Conservation (phyloP, 1,140 invertebrate genomes). For the Drosophila rhopaloa region DNA sequence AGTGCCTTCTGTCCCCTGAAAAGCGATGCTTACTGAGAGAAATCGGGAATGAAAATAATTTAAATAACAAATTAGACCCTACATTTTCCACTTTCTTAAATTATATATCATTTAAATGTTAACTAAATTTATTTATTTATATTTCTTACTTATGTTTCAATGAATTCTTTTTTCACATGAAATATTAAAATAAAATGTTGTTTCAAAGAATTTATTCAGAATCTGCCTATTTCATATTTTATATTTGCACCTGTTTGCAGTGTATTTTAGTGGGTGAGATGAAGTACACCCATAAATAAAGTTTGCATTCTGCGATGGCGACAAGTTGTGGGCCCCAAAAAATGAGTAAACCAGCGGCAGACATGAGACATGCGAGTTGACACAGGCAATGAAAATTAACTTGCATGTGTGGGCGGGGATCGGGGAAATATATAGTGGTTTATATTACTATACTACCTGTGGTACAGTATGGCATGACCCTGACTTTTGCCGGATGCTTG, state of each 20-base stretch:
- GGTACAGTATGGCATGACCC: neutral
- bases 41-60: neutral
- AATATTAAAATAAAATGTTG: too few species aligned
- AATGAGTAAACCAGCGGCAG: slow-evolving; percentile 26
- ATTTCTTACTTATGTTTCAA: too few species aligned
- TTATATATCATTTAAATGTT: too few species aligned
- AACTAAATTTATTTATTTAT: too few species aligned
- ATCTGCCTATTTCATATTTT: too few species aligned
- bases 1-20: slow-evolving; percentile 21
- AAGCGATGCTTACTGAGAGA: neutral
- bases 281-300: neutral
- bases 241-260: too few species aligned
- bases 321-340: slow-evolving; percentile 33
- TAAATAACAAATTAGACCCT: too few species aligned
- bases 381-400: slow-evolving; percentile 37
- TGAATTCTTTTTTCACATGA: too few species aligned
- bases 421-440: neutral
- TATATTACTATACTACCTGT: slow-evolving; percentile 1
- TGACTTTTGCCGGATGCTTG: slow-evolving; percentile 12
- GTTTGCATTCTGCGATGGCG: slow-evolving; percentile 29
- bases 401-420: slow-evolving; percentile 6
- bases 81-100: too few species aligned
- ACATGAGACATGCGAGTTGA: slow-evolving; percentile 20
- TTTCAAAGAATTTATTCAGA: too few species aligned
- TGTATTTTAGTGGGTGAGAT: neutral